Evolutionary conservation across 2,113 vertebrate genomes (phyloP).

Genomic region (Falcunculus frontatus): DNA sequence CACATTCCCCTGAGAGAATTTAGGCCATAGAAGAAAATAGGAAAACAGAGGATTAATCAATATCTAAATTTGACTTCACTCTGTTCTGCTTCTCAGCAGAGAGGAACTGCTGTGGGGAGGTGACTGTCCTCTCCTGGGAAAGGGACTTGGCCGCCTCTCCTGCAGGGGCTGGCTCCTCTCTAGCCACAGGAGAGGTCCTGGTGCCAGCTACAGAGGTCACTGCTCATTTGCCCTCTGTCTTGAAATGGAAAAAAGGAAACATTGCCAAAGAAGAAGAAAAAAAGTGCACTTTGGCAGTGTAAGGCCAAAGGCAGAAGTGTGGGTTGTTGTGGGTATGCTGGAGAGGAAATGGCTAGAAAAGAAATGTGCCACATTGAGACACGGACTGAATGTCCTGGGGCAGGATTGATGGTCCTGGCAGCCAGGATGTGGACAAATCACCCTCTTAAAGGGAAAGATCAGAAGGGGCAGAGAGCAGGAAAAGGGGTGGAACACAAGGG

Average conservation of each 20-base stretch:
- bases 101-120: background rate
- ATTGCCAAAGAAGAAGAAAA: background rate
- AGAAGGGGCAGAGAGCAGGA: background rate
- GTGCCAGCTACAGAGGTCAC: constrained; percentile 51
- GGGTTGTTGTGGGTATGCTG: background rate
- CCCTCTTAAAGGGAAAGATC: background rate
- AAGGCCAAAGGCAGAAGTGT: constrained; percentile 8
- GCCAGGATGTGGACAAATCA: background rate
- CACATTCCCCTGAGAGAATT: background rate
- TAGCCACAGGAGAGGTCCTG: constrained; percentile 4
- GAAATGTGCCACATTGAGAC: background rate
- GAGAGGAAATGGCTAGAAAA: background rate
- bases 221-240: constrained; percentile 32
- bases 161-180: background rate
- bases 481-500: background rate
- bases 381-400: background rate
- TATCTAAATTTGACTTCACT: constrained; percentile 13
- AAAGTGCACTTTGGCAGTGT: background rate
- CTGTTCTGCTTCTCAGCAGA: background rate
- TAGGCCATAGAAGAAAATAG: background rate
- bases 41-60: constrained; percentile 8
- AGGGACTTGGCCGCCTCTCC: background rate
- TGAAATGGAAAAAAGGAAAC: constrained; percentile 34
- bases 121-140: background rate
- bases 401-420: background rate